Conservation (phyloP, 2,797 vertebrate species). For the Gephyroberyx darwinii region DNA sequence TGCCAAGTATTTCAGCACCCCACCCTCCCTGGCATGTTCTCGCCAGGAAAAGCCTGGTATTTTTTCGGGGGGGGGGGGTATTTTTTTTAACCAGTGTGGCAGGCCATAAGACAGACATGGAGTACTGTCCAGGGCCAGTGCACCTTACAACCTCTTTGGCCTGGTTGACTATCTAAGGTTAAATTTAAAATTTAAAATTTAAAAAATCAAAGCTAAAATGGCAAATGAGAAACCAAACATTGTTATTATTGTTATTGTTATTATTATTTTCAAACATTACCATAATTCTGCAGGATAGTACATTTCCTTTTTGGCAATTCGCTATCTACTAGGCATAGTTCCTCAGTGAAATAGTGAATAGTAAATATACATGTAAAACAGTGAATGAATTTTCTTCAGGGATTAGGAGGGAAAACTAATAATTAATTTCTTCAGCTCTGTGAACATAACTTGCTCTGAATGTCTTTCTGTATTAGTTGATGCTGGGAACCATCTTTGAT, state of each 20-base stretch:
- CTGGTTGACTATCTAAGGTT: background rate
- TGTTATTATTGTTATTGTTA: slow-evolving; percentile 10
- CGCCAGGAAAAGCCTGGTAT: slow-evolving; percentile 4
- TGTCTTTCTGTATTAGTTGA: no score
- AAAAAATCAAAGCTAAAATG: background rate
- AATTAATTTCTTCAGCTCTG: no score
- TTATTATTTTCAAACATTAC: background rate
- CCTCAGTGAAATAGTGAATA: no score
- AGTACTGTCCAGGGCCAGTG: background rate
- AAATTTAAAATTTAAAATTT: background rate
- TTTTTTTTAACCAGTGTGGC: slow-evolving; percentile 19
- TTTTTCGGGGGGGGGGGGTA: slow-evolving; percentile 2
- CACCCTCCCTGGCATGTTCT: slow-evolving; percentile 41
- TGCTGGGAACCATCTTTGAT: background rate
- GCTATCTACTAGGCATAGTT: no score
- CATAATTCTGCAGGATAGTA: background rate
- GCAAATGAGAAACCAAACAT: background rate
- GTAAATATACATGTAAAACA: no score
- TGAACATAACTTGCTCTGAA: no score
- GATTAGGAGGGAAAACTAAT: no score
- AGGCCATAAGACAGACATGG: slow-evolving; percentile 2
- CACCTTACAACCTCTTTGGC: background rate
- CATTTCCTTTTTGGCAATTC: background rate
- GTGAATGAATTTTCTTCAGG: no score
- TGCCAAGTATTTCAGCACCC: slow-evolving; percentile 46